These are phyloP conservation scores for Diogma glabrata DNA, from an alignment of 2,888 invertebrate species.

Conservation along the genomic window DNA sequence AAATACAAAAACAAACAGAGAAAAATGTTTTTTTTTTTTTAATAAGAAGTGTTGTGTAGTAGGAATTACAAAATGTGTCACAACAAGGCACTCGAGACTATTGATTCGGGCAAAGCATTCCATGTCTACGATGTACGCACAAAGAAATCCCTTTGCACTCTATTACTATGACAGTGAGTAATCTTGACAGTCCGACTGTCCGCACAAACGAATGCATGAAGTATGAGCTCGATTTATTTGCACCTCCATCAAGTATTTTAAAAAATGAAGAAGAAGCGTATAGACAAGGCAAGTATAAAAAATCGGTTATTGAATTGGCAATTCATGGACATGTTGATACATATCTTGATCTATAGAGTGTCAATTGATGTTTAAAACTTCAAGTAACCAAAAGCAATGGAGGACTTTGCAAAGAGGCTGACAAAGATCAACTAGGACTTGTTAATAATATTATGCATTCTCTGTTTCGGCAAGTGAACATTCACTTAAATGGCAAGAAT, in stretches of 20 bases:
- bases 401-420: not conserved
- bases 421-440: not conserved
- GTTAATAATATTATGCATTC: slow-evolving; percentile 13
- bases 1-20: too few species aligned
- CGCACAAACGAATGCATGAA: slow-evolving; percentile 7
- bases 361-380: slow-evolving; percentile 3
- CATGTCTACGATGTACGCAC: too few species aligned
- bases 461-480: slow-evolving; percentile 10
- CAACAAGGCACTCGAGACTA: too few species aligned
- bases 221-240: not conserved
- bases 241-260: not conserved
- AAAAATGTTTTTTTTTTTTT: too few species aligned
- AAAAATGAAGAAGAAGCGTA: too few species aligned
- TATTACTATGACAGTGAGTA: too few species aligned
- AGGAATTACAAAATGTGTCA: too few species aligned
- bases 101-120: too few species aligned
- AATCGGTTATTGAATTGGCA: not conserved
- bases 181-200: too few species aligned
- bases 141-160: too few species aligned
- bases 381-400: slow-evolving; percentile 4
- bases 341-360: slow-evolving; percentile 10
- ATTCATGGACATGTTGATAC: slow-evolving; percentile 9
- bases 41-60: too few species aligned
- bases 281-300: too few species aligned
- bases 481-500: slow-evolving; percentile 13